These are phyloP conservation scores for Thymelicus lineola DNA, from an alignment of 2,888 invertebrate species.

Conservation along the genomic window DNA sequence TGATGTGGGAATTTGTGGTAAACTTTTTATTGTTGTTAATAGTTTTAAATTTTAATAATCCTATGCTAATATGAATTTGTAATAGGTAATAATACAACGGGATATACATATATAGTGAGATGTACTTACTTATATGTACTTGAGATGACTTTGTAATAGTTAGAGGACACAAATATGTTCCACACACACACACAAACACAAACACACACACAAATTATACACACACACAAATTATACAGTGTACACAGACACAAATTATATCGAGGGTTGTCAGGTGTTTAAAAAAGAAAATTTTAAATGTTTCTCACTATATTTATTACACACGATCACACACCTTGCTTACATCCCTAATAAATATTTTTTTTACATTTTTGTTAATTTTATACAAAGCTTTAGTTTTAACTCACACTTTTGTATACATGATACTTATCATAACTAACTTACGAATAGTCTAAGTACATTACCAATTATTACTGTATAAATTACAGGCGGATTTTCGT, in stretches of 20 bases:
- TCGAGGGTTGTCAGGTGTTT: not conserved
- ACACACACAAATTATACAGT: too few relatives aligned
- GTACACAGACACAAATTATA: not conserved
- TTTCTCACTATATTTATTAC: slow-evolving; percentile 63
- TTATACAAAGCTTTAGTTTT: slow-evolving; percentile 85
- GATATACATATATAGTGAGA: too few relatives aligned
- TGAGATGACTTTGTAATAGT: too few relatives aligned
- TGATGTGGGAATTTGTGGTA: too few relatives aligned
- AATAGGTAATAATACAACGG: too few relatives aligned
- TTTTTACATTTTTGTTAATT: slow-evolving; percentile 81
- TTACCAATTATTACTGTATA: slow-evolving; percentile 24
- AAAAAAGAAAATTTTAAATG: slow-evolving; percentile 46
- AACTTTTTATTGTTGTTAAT: too few relatives aligned
- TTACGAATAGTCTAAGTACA: slow-evolving; percentile 40
- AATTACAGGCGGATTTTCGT: slow-evolving; percentile 40
- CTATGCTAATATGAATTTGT: too few relatives aligned
- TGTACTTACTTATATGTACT: too few relatives aligned
- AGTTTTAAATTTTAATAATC: too few relatives aligned
- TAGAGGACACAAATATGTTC: too few relatives aligned
- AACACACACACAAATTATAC: not conserved
- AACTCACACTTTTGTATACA: slow-evolving; percentile 66
- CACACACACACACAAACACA: too few relatives aligned
- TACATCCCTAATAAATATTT: slow-evolving; percentile 65
- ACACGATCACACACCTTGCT: slow-evolving; percentile 72
- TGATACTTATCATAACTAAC: slow-evolving; percentile 48